Conservation (phyloP, 2,888 invertebrate genomes). For the Ommatoiulus sabulosus region DNA sequence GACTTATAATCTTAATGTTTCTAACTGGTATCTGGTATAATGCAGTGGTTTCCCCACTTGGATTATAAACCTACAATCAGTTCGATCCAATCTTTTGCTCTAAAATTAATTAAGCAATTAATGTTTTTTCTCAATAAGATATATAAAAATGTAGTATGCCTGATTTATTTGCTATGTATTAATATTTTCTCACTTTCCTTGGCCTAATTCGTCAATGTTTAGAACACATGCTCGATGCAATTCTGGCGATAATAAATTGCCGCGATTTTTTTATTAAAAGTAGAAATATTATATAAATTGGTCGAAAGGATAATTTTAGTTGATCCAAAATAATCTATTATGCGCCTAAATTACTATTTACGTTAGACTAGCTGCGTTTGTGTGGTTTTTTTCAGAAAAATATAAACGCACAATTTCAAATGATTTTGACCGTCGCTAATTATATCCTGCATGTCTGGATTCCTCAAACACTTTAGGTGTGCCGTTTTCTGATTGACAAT, state of each 20-base stretch:
- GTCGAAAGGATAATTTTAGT: neutral
- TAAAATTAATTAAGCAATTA: constrained; percentile 34
- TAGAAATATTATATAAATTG: neutral
- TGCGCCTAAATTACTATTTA: neutral
- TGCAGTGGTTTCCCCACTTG: neutral
- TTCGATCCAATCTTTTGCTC: neutral
- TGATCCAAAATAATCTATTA: neutral
- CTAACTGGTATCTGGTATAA: neutral
- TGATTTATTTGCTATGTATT: neutral
- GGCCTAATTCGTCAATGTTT: neutral
- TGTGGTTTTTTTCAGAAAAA: neutral
- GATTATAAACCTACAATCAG: neutral
- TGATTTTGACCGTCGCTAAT: neutral
- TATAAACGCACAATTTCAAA: neutral
- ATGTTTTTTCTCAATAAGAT: neutral
- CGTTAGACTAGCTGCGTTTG: neutral
- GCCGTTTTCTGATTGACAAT: neutral
- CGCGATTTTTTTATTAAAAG: neutral
- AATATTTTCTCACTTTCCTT: constrained; percentile 43
- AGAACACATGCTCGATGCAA: neutral
- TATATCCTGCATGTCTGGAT: constrained; percentile 32
- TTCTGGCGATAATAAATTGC: neutral
- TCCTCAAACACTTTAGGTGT: constrained; percentile 3
- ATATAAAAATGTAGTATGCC: neutral
- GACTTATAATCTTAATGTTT: neutral